Evolutionary conservation across 2,888 invertebrate genomes (phyloP).

Genomic region (Criorhina ranunculi): DNA sequence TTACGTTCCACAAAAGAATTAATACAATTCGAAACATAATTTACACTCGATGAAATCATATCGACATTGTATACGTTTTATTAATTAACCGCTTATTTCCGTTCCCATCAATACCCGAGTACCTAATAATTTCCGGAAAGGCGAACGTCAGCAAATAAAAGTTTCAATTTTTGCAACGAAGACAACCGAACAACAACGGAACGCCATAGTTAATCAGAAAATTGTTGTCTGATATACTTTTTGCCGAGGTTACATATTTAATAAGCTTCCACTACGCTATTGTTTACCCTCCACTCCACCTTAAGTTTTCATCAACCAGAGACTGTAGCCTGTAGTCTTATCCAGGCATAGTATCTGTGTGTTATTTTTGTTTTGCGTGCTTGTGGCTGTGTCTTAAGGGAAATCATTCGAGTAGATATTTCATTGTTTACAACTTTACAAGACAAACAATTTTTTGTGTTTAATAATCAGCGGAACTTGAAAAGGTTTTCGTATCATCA

Average conservation of each 20-base stretch:
- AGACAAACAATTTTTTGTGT: slow-evolving; percentile 21
- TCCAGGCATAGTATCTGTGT: not conserved
- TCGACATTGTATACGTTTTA: not conserved
- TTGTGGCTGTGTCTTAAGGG: slow-evolving; percentile 14
- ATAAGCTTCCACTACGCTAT: slow-evolving; percentile 8
- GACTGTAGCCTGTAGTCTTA: not conserved
- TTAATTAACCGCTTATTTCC: not conserved
- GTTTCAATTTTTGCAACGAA: slow-evolving; percentile 4
- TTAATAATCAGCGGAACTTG: slow-evolving; percentile 10
- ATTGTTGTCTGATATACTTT: slow-evolving; percentile 13
- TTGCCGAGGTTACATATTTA: slow-evolving; percentile 32
- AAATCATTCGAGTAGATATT: slow-evolving; percentile 31
- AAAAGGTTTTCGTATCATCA: slow-evolving; percentile 1
- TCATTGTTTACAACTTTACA: slow-evolving; percentile 19
- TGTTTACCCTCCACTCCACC: not conserved
- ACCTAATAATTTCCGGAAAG: slow-evolving; percentile 15
- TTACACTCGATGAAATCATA: not conserved
- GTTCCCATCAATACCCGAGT: not conserved
- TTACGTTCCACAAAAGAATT: too few relatives aligned
- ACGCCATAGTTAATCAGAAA: slow-evolving; percentile 2
- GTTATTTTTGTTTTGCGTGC: not conserved
- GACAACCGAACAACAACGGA: slow-evolving; percentile 1
- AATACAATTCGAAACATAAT: too few relatives aligned
- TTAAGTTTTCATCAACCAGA: not conserved
- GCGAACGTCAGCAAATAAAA: slow-evolving; percentile 29